Evolutionary conservation across 2,888 invertebrate genomes (phyloP), one percentile per base, ranked within the genome.

Genomic region (Drosophila ezoana): DNA sequence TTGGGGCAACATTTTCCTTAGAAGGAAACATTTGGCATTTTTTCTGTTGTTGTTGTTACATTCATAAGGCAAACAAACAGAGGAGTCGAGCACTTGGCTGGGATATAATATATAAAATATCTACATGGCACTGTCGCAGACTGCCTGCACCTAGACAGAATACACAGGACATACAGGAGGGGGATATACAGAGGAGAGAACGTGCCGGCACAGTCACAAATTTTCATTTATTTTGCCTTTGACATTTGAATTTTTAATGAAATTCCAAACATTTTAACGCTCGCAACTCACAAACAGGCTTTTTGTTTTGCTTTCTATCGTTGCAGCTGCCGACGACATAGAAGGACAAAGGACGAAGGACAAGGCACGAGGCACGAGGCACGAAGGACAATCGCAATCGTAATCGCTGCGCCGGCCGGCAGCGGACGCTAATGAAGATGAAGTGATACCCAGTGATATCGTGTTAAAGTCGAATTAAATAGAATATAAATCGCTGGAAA

Each of bases 161-260:
- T 52, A 41, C 41, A 59, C 45, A 20, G 23, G 5, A 23, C 23
- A 23, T 5, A 6, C 23, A 20, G 20, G 20, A 20, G 4, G 20
- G 0, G 20, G 4, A 3, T 20, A 10, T 16, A n/a, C 16, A 20
- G 18, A 6, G 53, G 45, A 14, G 14, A 20, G 23, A n/a, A 87
- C 88, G 82, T 81, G 87, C 85, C 85, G 54, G 44, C 44, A 62
- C 37, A 63, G 45, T 51, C 57, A 72, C 63, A 73, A 86, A 86
- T 80, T 88, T 88, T 79, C 84, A 85, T 89, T 89, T 85, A 87
- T 89, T 85, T 84, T 44, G 87, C 75, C 79, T 81, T 87, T 85
- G 85, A 87, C 81, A 84, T 89, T 85, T 87, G 87, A 76, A 85
- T 89, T 88, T 85, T 87, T 85, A 85, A 85, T 85, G 89, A 89